Evolutionary conservation across 2,113 vertebrate species (phyloP), one percentile per base, ranked within the genome.

Genomic region (Solea solea): DNA sequence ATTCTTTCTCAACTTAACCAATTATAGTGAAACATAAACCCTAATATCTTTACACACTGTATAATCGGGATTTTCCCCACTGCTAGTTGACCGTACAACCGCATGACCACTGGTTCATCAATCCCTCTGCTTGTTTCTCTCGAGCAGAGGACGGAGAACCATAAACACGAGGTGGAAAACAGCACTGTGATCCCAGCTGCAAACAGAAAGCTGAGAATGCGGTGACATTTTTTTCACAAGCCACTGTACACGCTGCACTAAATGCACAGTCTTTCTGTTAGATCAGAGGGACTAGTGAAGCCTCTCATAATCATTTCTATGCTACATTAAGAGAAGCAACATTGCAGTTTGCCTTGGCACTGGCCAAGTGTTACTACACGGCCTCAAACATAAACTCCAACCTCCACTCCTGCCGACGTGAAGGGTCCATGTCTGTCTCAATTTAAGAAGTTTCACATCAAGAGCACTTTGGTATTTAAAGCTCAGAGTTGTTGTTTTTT

Each of bases 221-320:
- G 13, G 56, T 65, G 53, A 68, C n/a, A 46, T 76, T 75, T 82
- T 82, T 70, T 73, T 55, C 56, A 28, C 2, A 69, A 80, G 81
- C 79, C 76, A 1, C 80, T 48, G 25, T 63, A 78, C 76, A 72
- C 77, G 57, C 62, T 9, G 11, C 59, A 53, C 73, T 85, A 89
- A 90, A 88, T 82, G 81, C n/a, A n/a, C 64, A 71, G 66, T 64
- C 72, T 76, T 78, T 85, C 69, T 80, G 6, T 12, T 34, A 83
- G 80, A 90, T 87, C 83, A 82, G 79, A 86, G 55, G 86, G 72
- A 78, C 82, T 70, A 69, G 79, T 87, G 78, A 71, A 76, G 79
- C 82, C 68, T 86, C 78, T 87, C 86, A 86, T 82, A 78, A 86
- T 85, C 80, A 73, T 90, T 86, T 89, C 67, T 87, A 79, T 84